Conservation (phyloP, 2,888 invertebrate genomes). For the Orthonychiurus folsomi region DNA sequence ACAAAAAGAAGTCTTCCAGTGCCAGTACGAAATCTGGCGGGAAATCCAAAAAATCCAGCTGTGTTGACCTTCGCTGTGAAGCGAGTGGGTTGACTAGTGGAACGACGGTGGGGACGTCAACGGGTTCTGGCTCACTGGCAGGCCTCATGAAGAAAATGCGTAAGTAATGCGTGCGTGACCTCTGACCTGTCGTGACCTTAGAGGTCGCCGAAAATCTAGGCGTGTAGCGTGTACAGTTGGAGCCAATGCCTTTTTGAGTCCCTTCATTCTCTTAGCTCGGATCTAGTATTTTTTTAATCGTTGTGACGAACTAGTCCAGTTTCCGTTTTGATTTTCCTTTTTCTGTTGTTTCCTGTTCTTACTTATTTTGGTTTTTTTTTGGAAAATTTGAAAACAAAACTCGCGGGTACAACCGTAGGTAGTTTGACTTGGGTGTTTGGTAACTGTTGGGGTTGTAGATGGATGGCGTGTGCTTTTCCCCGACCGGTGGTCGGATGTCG, state of each 20-base stretch:
- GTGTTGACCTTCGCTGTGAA: constrained; percentile 51
- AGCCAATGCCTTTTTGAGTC: constrained; percentile 15
- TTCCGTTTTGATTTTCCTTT: constrained; percentile 4
- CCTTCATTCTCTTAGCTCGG: constrained; percentile 5
- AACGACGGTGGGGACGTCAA: constrained; percentile 11
- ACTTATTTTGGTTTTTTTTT: not conserved
- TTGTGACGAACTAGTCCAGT: not conserved
- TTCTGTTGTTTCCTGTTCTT: not conserved
- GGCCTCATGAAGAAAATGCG: constrained; percentile 38
- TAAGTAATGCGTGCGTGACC: constrained; percentile 23
- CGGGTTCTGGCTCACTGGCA: constrained; percentile 11
- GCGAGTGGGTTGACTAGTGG: too few relatives aligned
- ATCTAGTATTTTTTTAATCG: constrained; percentile 9
- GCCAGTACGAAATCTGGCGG: not conserved
- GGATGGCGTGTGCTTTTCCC: constrained; percentile 66
- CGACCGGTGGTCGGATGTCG: constrained; percentile 44
- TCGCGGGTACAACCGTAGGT: too few relatives aligned
- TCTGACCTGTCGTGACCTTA: not conserved
- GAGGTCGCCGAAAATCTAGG: too few relatives aligned
- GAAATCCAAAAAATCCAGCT: constrained; percentile 18
- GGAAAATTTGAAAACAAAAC: too few relatives aligned
- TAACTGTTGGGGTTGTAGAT: constrained; percentile 49
- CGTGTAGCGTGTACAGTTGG: not conserved
- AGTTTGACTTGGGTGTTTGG: constrained; percentile 8
- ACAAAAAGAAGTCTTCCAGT: constrained; percentile 20